Conservation (phyloP, 2,888 invertebrate genomes). For the Allygus modestus region DNA sequence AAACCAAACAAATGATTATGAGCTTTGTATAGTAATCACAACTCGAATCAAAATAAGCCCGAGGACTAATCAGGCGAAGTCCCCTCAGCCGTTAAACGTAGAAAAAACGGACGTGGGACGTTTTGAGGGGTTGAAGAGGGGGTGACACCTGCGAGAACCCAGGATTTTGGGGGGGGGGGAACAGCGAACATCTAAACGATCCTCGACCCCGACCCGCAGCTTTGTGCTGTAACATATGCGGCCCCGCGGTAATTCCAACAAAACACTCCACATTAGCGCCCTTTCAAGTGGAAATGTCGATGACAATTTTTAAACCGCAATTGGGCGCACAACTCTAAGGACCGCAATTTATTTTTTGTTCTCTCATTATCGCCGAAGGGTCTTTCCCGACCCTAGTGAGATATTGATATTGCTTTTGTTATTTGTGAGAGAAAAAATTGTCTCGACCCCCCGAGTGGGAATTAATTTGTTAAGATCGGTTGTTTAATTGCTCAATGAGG, state of each 20-base stretch:
- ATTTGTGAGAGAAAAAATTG: not conserved
- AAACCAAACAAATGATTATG: constrained; percentile 61
- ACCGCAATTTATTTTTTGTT: constrained; percentile 31
- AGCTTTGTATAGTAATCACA: constrained; percentile 57
- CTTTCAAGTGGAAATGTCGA: constrained; percentile 47
- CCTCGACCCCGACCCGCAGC: not conserved
- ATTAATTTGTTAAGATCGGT: not conserved
- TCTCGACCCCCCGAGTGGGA: not conserved
- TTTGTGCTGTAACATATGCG: not conserved
- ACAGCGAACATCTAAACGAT: not conserved
- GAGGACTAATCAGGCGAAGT: constrained; percentile 48
- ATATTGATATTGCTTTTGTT: constrained; percentile 50
- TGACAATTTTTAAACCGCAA: constrained; percentile 36
- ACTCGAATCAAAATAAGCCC: constrained; percentile 43
- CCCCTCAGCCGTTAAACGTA: constrained; percentile 53
- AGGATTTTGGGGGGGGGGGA: not conserved
- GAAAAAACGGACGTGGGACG: constrained; percentile 46
- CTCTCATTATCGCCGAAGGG: constrained; percentile 22
- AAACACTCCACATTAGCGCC: constrained; percentile 23
- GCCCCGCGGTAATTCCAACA: not conserved
- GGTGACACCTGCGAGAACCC: constrained; percentile 8
- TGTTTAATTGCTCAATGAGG: constrained; percentile 2
- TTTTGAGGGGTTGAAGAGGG: not conserved
- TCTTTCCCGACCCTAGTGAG: constrained; percentile 37
- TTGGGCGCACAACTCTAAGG: constrained; percentile 21